Conservation (phyloP, 1,140 invertebrate genomes). For the Sarcophaga bullata region DNA sequence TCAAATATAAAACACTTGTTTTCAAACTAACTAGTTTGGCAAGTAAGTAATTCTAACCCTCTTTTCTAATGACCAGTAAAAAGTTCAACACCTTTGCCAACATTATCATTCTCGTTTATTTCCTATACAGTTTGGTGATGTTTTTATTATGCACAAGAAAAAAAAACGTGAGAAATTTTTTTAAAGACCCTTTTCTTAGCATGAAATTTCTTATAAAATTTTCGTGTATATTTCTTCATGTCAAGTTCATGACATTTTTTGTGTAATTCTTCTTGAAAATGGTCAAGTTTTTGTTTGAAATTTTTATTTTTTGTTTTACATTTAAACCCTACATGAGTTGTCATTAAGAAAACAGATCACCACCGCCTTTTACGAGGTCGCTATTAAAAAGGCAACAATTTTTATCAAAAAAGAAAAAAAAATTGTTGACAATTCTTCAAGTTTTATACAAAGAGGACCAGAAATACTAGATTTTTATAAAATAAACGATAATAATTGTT, state of each 20-base stretch:
- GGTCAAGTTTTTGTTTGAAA: slow-evolving; percentile 14
- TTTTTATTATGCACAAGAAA: no score
- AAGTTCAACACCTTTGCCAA: slow-evolving; percentile 2
- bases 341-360: background rate
- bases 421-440: background rate
- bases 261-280: background rate
- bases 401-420: background rate
- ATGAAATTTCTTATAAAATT: slow-evolving; percentile 8
- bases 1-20: background rate
- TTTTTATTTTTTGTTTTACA: background rate
- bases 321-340: slow-evolving; percentile 14
- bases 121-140: background rate
- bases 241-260: slow-evolving; percentile 12
- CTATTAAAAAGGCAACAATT: background rate
- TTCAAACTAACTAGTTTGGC: background rate
- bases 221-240: background rate
- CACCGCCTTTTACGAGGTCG: slow-evolving; percentile 16
- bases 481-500: background rate
- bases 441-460: background rate
- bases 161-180: slow-evolving; percentile 11
- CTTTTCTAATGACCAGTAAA: background rate
- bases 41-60: background rate
- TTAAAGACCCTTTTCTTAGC: background rate
- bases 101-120: background rate
- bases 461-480: background rate